These are phyloP conservation scores for Megalonaias nervosa DNA, from an alignment of 1,140 invertebrate species.

Conservation along the genomic window DNA sequence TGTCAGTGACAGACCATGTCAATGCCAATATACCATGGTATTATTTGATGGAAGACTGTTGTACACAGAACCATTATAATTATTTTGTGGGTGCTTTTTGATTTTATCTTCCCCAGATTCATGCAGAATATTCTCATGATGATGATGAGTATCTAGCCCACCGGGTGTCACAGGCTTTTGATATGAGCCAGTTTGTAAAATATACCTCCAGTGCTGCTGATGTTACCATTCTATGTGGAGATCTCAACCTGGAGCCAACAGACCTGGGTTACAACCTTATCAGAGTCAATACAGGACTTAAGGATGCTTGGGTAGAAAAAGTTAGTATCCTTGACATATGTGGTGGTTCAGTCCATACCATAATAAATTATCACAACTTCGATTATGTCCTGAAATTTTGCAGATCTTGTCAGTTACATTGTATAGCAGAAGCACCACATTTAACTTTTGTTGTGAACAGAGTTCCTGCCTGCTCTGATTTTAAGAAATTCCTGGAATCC, in stretches of 20 bases:
- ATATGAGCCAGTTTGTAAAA: constrained; percentile 93
- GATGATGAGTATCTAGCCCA: constrained; percentile 92
- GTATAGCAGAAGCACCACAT: no score
- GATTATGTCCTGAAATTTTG: no score
- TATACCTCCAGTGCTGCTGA: constrained; percentile 78
- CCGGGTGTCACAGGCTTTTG: constrained; percentile 92
- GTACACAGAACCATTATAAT: neutral
- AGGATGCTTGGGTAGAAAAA: constrained; percentile 73
- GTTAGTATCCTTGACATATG: constrained; percentile 31
- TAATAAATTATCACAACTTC: no score
- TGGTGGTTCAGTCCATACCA: no score
- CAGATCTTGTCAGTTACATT: no score
- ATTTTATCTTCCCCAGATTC: neutral
- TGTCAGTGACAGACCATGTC: neutral
- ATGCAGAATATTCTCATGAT: constrained; percentile 84
- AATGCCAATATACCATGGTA: neutral
- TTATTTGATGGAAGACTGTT: neutral
- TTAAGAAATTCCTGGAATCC: no score
- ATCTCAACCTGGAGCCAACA: constrained; percentile 91
- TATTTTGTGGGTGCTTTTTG: neutral
- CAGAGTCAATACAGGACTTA: constrained; percentile 71
- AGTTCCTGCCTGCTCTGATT: no score
- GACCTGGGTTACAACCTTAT: constrained; percentile 85
- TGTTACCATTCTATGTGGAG: constrained; percentile 91
- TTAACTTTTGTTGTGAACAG: no score